A percentile compares a stretch with the other conserved stretches of the same genome.
These are phyloP conservation scores for Plumapathes pennacea DNA, from an alignment of 92 coral and sea anemone genomes.

Conservation along the genomic window DNA sequence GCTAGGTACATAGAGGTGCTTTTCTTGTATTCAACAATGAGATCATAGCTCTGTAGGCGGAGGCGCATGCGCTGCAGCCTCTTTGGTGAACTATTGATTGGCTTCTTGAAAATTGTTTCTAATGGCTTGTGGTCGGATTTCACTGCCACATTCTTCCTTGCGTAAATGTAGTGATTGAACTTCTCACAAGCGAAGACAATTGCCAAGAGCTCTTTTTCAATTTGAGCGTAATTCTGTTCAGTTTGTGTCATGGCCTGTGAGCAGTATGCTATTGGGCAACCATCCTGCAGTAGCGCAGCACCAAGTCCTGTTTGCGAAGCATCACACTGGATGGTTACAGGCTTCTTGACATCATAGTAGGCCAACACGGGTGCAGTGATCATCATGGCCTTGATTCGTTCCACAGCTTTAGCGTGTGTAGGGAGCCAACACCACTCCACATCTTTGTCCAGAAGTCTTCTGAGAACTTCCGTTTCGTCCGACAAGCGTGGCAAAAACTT, in stretches of 20 bases:
- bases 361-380: slow-evolving; percentile 23
- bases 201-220: slow-evolving; percentile 16
- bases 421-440: slow-evolving; percentile 3
- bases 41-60: slow-evolving; percentile 20
- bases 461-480: slow-evolving; percentile 7
- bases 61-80: slow-evolving; percentile 20
- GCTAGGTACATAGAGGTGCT: slow-evolving; percentile 23
- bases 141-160: not conserved
- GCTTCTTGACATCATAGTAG: slow-evolving; percentile 11
- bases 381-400: slow-evolving; percentile 12
- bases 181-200: slow-evolving; percentile 10
- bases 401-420: slow-evolving; percentile 14
- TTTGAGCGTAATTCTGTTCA: slow-evolving; percentile 24
- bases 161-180: slow-evolving; percentile 15
- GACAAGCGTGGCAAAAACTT: slow-evolving; percentile 24
- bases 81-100: slow-evolving; percentile 8
- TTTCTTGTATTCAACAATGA: slow-evolving; percentile 15
- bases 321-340: slow-evolving; percentile 12
- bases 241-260: slow-evolving; percentile 9
- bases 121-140: slow-evolving; percentile 27
- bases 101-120: slow-evolving; percentile 17
- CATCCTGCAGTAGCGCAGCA: slow-evolving; percentile 19
- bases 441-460: slow-evolving; percentile 10
- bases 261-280: slow-evolving; percentile 9
- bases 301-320: slow-evolving; percentile 18